Base-by-base conservation (phyloP, 1,140 invertebrate species). In the Cyclina sinensis region DNA sequence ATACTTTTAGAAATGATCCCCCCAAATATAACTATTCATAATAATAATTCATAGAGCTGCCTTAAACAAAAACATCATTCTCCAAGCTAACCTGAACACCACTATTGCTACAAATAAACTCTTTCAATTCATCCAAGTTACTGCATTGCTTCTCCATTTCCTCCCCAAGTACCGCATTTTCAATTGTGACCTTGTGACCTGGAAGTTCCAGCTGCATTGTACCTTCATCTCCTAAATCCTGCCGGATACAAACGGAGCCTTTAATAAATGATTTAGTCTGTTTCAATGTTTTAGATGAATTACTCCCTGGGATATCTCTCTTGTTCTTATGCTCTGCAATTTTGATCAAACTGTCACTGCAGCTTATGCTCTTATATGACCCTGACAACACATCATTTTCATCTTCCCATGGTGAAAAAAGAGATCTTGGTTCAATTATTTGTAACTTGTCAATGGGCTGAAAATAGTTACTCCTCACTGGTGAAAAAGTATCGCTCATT, bases 161-260 rank as follows among this genome's bases (percentile, higher is more conserved):
- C 27, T 90, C 79, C 30, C 91, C 90, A 27, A 93, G 70, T 32
- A 86, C 62, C 70, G 84, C 76, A 21, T 94, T 80, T 74, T 93
- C 90, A 24, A 94, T 81, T 1, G 88, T 91, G 32, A 94, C 91
- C 57, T 92, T 91, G 37, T 90, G 51, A 1, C 92, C 91, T 43
- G 93, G 92, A 37, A 94, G 81, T 81, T 94, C 91, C 35, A 94
- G 68, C 76, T 93, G 91, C 30, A 93, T 73, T 7, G 89, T 91
- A 18, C 93, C 92, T 68, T 92, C 90, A 14, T 92, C 92, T 5
- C 92, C 90, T 39, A 93, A 62, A 59, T 94, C 93, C 73, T 94
- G 93, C 59, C 85, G 90, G 16, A 94, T 32, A 82, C 86, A 90
- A 32, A 94, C 92, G 35, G 76, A 80, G 11, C 54, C 84, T 80